phyloP scores from a whole-genome alignment of 2,888 invertebrate species.

The Hemaris fuciformis region DNA sequence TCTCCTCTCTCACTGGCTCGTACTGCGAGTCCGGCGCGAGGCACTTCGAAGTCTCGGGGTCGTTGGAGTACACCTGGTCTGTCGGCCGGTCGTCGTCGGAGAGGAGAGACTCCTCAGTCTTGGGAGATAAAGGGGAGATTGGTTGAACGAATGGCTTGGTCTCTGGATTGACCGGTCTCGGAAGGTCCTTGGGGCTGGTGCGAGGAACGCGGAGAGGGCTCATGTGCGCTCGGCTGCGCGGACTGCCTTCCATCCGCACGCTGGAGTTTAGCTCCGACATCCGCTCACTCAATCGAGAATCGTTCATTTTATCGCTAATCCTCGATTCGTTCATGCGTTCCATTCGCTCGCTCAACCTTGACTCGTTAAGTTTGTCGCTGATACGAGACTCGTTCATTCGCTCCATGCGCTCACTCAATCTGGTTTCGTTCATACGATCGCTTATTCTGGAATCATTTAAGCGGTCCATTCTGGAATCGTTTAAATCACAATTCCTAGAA shows the following conservation, averaged over 20 bases:
- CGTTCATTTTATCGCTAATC: conserved; percentile 28
- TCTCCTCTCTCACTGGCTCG: conserved; percentile 64
- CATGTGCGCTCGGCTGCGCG: conserved; percentile 59
- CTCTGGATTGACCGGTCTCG: conserved; percentile 54
- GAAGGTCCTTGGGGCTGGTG: conserved; percentile 58
- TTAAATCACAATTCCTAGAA: conserved; percentile 42
- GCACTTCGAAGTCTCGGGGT: conserved; percentile 62
- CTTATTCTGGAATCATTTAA: conserved; percentile 24
- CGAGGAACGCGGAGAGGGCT: conserved; percentile 59
- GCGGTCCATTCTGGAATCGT: conserved; percentile 44
- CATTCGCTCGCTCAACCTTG: conserved; percentile 22
- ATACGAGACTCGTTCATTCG: conserved; percentile 37
- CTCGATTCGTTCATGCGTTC: conserved; percentile 24
- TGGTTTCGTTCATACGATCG: conserved; percentile 37
- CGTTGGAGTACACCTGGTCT: conserved; percentile 61
- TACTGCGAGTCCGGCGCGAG: conserved; percentile 71
- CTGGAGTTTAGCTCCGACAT: conserved; percentile 61
- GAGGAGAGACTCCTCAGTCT: conserved; percentile 68
- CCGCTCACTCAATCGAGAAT: conserved; percentile 29
- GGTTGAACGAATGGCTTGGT: conserved; percentile 55
- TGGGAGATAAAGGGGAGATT: conserved; percentile 66
- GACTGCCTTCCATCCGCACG: conserved; percentile 64
- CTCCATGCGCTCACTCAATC: conserved; percentile 31
- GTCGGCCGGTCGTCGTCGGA: conserved; percentile 59
- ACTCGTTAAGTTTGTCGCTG: conserved; percentile 29